Percentiles rank a stretch among this genome's conserved stretches.
These are phyloP conservation scores for Cyclophora punctaria DNA, from an alignment of 2,888 invertebrate genomes.

Conservation along the genomic window DNA sequence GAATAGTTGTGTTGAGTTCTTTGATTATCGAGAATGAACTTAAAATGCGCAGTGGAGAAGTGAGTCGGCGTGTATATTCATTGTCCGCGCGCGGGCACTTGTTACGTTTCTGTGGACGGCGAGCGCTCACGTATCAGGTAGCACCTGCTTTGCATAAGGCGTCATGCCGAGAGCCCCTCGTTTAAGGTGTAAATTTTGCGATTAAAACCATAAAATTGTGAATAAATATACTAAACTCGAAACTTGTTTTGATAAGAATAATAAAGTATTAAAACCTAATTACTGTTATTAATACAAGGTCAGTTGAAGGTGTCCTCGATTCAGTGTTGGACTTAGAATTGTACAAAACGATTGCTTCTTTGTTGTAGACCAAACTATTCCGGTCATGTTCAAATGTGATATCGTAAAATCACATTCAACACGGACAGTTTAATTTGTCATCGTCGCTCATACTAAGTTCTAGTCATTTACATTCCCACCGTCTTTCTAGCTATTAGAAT, in stretches of 20 bases:
- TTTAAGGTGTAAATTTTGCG: constrained; percentile 69
- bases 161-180: constrained; percentile 65
- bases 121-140: constrained; percentile 63
- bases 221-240: constrained; percentile 46
- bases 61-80: constrained; percentile 5
- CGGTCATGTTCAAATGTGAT: no score
- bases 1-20: constrained; percentile 14
- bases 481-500: no score
- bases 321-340: constrained; percentile 2
- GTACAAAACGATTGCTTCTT: no score
- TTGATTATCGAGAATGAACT: constrained; percentile 16
- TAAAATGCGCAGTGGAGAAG: constrained; percentile 25
- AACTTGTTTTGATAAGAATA: constrained; percentile 51
- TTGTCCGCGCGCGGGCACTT: constrained; percentile 21
- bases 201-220: constrained; percentile 64
- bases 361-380: no score
- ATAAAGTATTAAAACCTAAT: constrained; percentile 32
- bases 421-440: no score
- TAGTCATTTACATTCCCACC: no score
- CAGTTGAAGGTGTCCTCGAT: constrained; percentile 49
- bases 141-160: constrained; percentile 75
- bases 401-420: no score
- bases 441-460: no score
- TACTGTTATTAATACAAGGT: constrained; percentile 35
- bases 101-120: constrained; percentile 34